phyloP scores from a whole-genome alignment of 1,140 invertebrate species.

The Drosophila nigrodunni region DNA sequence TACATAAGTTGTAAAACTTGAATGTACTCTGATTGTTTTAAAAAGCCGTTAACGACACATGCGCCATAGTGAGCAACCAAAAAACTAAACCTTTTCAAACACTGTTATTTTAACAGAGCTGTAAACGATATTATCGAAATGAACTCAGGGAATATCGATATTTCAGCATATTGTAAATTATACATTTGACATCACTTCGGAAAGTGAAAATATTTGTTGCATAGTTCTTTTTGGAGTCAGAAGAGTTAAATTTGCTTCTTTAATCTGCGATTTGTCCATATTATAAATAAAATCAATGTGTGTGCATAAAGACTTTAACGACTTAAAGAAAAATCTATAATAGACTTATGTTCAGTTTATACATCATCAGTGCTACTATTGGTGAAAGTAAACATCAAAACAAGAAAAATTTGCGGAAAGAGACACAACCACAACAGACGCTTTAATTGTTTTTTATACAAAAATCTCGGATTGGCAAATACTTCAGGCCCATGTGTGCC shows the following conservation, averaged over 20 bases:
- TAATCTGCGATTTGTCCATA: not conserved
- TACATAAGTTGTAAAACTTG: not conserved
- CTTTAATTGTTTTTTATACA: not conserved
- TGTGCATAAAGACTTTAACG: not conserved
- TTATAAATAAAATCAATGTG: not conserved
- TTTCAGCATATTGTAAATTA: not conserved
- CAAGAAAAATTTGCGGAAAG: conserved; percentile 21
- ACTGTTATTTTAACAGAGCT: not conserved
- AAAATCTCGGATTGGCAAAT: not conserved
- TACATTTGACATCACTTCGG: conserved; percentile 15
- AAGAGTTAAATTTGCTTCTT: conserved; percentile 1
- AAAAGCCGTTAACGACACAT: conserved; percentile 2
- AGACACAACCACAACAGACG: not conserved
- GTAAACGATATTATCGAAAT: conserved; percentile 14
- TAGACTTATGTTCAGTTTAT: not conserved
- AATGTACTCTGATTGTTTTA: not conserved
- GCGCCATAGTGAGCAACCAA: not conserved
- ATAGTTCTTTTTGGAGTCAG: not conserved
- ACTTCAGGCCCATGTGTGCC: not conserved
- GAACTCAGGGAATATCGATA: conserved; percentile 2
- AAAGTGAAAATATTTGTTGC: conserved; percentile 20
- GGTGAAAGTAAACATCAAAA: conserved; percentile 51
- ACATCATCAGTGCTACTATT: conserved; percentile 1
- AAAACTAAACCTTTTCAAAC: not conserved
- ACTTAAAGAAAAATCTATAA: not conserved